Evolutionary conservation across 2,888 invertebrate species (phyloP).

Genomic region (Hypolimnas misippus): DNA sequence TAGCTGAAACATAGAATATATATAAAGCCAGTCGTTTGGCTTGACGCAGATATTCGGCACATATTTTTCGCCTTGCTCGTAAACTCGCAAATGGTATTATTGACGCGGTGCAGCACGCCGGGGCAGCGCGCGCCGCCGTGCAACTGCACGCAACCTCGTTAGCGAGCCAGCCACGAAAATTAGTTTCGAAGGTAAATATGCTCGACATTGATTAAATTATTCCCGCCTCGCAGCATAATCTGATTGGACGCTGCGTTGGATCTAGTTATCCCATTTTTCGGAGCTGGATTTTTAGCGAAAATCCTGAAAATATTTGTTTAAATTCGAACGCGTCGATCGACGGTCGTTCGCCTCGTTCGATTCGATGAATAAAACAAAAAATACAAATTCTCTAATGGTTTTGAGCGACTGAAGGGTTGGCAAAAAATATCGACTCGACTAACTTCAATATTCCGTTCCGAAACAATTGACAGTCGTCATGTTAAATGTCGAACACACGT

Average conservation of each 20-base stretch:
- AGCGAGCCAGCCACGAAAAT: neutral
- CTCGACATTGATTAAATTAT: neutral
- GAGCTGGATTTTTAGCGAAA: neutral
- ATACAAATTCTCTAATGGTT: too few species aligned
- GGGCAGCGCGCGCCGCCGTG: neutral
- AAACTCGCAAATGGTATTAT: too few species aligned
- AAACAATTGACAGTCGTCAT: too few species aligned
- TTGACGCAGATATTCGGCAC: too few species aligned
- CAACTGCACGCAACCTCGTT: neutral
- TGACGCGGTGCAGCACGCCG: too few species aligned
- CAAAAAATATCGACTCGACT: too few species aligned
- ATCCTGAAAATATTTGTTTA: neutral
- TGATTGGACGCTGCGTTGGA: neutral
- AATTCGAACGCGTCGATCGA: neutral
- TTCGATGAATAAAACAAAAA: neutral
- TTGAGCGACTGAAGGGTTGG: too few species aligned
- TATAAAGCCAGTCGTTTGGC: too few species aligned
- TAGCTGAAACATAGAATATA: too few species aligned
- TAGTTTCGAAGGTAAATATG: neutral
- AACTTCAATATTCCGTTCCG: too few species aligned
- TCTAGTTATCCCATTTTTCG: neutral
- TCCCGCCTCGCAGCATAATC: neutral
- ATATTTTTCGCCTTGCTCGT: too few species aligned
- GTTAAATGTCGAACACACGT: too few species aligned
- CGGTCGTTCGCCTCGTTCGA: neutral